These are phyloP conservation scores for Mastomys coucha DNA, from an alignment of 2,113 vertebrate species.

Conservation along the genomic window DNA sequence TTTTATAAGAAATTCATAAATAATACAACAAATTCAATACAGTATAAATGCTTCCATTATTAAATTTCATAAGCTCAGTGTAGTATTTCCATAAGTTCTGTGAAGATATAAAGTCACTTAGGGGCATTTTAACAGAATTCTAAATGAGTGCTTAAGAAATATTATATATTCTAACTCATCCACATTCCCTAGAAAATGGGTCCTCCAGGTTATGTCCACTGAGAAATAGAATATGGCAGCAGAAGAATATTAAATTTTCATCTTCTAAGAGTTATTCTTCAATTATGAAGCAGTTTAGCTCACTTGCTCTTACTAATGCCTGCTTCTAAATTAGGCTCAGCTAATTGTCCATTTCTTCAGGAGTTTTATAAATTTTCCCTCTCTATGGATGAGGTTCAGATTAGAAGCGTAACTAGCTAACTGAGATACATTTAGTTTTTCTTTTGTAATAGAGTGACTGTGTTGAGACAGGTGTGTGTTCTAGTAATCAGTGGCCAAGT, in stretches of 20 bases:
- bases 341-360: conserved; percentile 82
- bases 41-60: conserved; percentile 61
- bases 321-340: conserved; percentile 78
- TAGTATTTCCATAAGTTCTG: conserved; percentile 68
- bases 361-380: not conserved
- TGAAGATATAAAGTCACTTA: conserved; percentile 78
- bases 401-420: not conserved
- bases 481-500: not conserved
- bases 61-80: conserved; percentile 73
- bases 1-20: not conserved
- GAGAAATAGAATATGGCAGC: conserved; percentile 83
- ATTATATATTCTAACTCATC: conserved; percentile 84
- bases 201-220: conserved; percentile 82
- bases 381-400: not conserved
- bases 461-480: not conserved
- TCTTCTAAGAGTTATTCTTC: conserved; percentile 83
- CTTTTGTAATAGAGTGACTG: conserved; percentile 29
- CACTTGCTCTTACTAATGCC: conserved; percentile 80
- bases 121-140: conserved; percentile 84
- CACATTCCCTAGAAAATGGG: conserved; percentile 82
- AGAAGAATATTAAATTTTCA: conserved; percentile 87
- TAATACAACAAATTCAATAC: conserved; percentile 63
- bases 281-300: conserved; percentile 86
- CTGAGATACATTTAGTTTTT: not conserved
- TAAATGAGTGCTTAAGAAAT: conserved; percentile 87